A percentile compares a stretch with the other conserved stretches of the same genome.
Evolutionary conservation across 2,888 invertebrate genomes (phyloP).

Genomic region (Microctonus brassicae): DNA sequence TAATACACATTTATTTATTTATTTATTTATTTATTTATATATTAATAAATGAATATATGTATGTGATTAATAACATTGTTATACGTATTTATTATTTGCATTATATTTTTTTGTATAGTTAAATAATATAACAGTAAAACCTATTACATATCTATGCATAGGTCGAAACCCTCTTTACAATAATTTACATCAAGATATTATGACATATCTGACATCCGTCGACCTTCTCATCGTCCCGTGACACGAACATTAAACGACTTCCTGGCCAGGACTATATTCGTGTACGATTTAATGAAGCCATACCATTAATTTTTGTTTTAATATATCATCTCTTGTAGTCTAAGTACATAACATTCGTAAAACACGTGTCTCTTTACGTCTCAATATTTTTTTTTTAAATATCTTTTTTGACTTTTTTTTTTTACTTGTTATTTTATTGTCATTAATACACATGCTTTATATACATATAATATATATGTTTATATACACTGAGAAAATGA

Average conservation of each 20-base stretch:
- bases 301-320: background rate
- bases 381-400: background rate
- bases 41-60: too few relatives aligned
- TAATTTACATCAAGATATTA: slow-evolving; percentile 35
- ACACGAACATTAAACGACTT: slow-evolving; percentile 33
- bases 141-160: background rate
- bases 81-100: background rate
- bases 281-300: background rate
- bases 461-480: background rate
- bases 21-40: background rate
- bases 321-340: background rate
- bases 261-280: slow-evolving; percentile 24
- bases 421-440: too few relatives aligned
- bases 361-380: background rate
- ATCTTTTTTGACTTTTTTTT: too few relatives aligned
- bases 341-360: background rate
- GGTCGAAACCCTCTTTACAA: slow-evolving; percentile 9
- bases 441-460: background rate
- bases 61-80: background rate
- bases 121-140: background rate
- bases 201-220: slow-evolving; percentile 29
- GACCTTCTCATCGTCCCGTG: slow-evolving; percentile 28
- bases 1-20: background rate
- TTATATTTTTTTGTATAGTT: background rate
- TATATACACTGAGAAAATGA: too few relatives aligned